These are phyloP conservation scores for Ruditapes philippinarum DNA, from an alignment of 1,140 invertebrate species.

Conservation along the genomic window DNA sequence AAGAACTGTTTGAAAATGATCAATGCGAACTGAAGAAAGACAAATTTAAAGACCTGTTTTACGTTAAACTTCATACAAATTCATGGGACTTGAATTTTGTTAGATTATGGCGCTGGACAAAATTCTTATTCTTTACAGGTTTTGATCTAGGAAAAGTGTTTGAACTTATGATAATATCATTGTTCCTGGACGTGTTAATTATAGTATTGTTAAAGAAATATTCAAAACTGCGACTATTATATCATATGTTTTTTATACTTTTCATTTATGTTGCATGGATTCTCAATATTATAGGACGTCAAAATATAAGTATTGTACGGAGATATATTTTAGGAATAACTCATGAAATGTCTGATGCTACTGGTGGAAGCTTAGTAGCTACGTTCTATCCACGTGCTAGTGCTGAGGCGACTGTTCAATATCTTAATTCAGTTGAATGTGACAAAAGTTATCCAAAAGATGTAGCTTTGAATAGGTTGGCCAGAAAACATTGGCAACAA, in stretches of 20 bases:
- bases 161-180: conserved; percentile 9
- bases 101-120: neutral
- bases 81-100: conserved; percentile 21
- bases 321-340: neutral
- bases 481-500: neutral
- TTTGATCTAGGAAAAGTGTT: neutral
- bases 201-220: neutral
- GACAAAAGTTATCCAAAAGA: conserved; percentile 31
- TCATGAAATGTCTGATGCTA: conserved; percentile 22
- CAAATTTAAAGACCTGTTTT: neutral
- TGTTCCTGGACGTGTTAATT: neutral
- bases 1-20: neutral
- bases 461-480: neutral
- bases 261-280: conserved; percentile 5
- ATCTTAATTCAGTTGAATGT: conserved; percentile 7
- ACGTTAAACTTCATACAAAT: conserved; percentile 38
- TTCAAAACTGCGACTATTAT: too few species aligned
- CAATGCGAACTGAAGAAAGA: neutral
- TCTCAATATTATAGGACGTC: conserved; percentile 10
- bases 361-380: conserved; percentile 34
- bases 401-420: neutral
- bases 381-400: conserved; percentile 33
- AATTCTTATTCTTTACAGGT: too few species aligned
- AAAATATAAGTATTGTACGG: conserved; percentile 8
- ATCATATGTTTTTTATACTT: neutral